These are phyloP conservation scores for Epinephelus awoara DNA, from an alignment of 2,797 vertebrate species.

Conservation along the genomic window DNA sequence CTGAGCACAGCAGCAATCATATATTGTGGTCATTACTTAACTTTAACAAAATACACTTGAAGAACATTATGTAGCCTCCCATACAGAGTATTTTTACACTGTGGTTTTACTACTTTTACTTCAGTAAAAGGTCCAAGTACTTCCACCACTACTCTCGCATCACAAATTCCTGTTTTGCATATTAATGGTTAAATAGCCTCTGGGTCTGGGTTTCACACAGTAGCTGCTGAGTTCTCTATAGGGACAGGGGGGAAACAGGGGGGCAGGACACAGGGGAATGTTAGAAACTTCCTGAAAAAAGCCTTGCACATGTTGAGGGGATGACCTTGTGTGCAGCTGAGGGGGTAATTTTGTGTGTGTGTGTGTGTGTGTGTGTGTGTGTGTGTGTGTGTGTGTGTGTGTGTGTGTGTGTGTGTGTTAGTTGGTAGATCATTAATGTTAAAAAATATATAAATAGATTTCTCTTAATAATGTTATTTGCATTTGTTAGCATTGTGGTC, in stretches of 20 bases:
- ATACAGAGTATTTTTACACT: no score
- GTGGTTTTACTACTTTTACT: no score
- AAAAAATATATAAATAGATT: neutral
- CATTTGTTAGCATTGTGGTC: neutral
- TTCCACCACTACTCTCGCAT: neutral
- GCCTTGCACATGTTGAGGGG: constrained; percentile 68
- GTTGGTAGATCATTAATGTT: neutral
- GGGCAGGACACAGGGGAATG: constrained; percentile 48
- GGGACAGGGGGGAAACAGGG: constrained; percentile 10
- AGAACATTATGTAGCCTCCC: no score
- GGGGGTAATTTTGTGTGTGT: constrained; percentile 9
- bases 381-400: neutral
- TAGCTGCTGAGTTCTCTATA: constrained; percentile 38
- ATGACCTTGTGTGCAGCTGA: constrained; percentile 66
- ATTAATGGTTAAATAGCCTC: neutral
- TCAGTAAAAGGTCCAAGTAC: no score
- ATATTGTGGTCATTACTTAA: neutral
- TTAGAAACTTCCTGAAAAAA: constrained; percentile 68
- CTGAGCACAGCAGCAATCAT: neutral
- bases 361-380: constrained; percentile 1
- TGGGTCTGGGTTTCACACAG: constrained; percentile 46
- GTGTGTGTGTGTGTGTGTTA: constrained; percentile 2
- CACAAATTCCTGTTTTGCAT: neutral
- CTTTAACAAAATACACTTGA: no score
- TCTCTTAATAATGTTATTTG: neutral